These are phyloP conservation scores for Crossaster papposus DNA, from an alignment of 53 echinoderm and acorn worm genomes.

Conservation along the genomic window DNA sequence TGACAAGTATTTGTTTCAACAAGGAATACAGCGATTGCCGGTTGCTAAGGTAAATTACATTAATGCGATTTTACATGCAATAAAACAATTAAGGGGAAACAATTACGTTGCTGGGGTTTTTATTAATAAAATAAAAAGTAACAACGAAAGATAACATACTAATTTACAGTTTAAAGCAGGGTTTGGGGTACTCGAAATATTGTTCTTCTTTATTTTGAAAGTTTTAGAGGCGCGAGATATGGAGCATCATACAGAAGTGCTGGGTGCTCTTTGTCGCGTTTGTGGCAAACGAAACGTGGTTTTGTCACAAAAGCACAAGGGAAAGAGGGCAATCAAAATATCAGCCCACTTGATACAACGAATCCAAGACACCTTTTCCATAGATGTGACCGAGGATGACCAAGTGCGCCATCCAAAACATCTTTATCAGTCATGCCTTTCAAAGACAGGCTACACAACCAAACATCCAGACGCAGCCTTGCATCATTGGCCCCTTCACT, in stretches of 20 bases:
- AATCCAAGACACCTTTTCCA: too few relatives aligned
- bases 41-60: constrained; percentile 38
- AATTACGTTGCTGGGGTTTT: too few relatives aligned
- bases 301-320: not conserved
- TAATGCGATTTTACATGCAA: too few relatives aligned
- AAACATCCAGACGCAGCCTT: not conserved
- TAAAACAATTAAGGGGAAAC: too few relatives aligned
- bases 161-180: too few relatives aligned
- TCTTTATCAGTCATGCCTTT: not conserved
- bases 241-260: constrained; percentile 2
- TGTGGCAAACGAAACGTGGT: constrained; percentile 2
- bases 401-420: not conserved
- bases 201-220: not conserved
- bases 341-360: not conserved
- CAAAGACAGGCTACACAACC: not conserved
- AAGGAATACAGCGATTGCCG: not conserved
- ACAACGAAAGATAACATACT: not conserved
- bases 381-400: not conserved
- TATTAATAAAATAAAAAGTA: too few relatives aligned
- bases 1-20: not conserved
- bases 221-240: constrained; percentile 12
- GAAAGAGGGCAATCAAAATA: not conserved
- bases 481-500: not conserved
- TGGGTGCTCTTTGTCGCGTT: constrained; percentile 4
- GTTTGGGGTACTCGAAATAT: constrained; percentile 2